Conservation (phyloP, 2,888 invertebrate species). For the Stegophylla sp. region DNA sequence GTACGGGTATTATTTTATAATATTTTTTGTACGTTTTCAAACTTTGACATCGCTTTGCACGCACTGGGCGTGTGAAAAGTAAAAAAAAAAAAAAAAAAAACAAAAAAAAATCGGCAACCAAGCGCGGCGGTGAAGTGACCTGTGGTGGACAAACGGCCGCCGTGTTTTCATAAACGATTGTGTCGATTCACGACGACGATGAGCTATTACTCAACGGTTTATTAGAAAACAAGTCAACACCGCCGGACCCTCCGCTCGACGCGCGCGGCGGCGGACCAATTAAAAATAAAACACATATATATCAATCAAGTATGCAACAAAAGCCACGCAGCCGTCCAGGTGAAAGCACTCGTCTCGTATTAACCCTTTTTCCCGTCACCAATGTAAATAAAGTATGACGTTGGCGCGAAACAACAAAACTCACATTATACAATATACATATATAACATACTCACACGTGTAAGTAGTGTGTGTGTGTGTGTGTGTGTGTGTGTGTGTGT, state of each 20-base stretch:
- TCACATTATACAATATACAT: neutral
- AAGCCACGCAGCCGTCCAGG: slow-evolving; percentile 41
- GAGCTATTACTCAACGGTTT: slow-evolving; percentile 45
- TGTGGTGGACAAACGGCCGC: too few species aligned
- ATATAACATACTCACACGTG: neutral
- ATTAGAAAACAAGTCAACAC: slow-evolving; percentile 32
- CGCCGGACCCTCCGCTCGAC: neutral
- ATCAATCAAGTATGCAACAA: slow-evolving; percentile 54
- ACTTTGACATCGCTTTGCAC: slow-evolving; percentile 6
- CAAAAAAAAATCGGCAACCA: slow-evolving; percentile 7
- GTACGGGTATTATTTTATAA: too few species aligned
- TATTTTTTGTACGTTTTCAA: neutral
- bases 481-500: neutral
- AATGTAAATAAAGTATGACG: slow-evolving; percentile 58
- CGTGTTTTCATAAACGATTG: slow-evolving; percentile 47
- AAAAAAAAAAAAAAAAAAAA: neutral
- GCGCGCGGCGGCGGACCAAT: slow-evolving; percentile 32
- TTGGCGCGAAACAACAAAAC: slow-evolving; percentile 50
- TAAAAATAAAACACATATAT: slow-evolving; percentile 34
- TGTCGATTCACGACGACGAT: slow-evolving; percentile 45
- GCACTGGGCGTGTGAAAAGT: slow-evolving; percentile 29
- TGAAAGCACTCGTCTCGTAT: slow-evolving; percentile 53
- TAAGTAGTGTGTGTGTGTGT: neutral
- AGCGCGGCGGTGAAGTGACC: slow-evolving; percentile 15
- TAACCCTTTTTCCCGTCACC: slow-evolving; percentile 53